Evolutionary conservation across 2,888 invertebrate species (phyloP), one percentile per base, ranked within the genome.

Genomic region (Synergus laeviventris): DNA sequence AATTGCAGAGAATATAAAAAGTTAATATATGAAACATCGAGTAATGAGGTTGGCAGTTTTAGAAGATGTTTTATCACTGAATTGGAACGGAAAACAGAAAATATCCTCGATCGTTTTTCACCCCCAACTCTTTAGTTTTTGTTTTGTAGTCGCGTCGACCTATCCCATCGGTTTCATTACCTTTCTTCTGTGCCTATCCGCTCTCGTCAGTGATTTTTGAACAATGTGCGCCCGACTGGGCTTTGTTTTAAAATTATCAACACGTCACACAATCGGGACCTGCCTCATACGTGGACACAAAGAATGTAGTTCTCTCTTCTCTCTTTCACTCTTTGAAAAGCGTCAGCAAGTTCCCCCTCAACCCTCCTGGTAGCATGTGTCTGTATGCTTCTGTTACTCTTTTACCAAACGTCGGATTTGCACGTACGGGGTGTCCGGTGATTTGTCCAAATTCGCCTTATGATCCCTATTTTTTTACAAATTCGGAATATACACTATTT

Each of bases 231-330:
- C 66, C 14, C 66, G 42, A 45, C 66, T 66, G 66, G 66, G 66
- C 42, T 42, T 66, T 66, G 66, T 66, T 66, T 66, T 24, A 66
- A 90, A 90, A 90, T 90, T 90, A 90, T 90, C 90, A 90, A 90
- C 89, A 86, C 87, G 88, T 87, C 86, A 87, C 89, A 89, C 89
- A 90, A 89, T 88, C 88, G 85, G 84, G 83, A 85, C 83, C 80
- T 79, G 81, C 82, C 84, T 84, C 84, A 61, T 84, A 84, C 82
- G 76, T 81, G 80, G 79, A 79, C 79, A 88, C 87, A 88, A 88
- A 89, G 87, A 87, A 86, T 78, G 75, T 81, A 79, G 78, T 77
- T 79, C 79, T 79, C 81, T 81, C 81, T 78, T 49, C 62, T 7
- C 49, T 49, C 49, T 49, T 49, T 49, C n/a, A 38, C 74, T 75